Evolutionary conservation across 2,797 vertebrate genomes (phyloP).

Genomic region (Pipistrellus kuhlii): DNA sequence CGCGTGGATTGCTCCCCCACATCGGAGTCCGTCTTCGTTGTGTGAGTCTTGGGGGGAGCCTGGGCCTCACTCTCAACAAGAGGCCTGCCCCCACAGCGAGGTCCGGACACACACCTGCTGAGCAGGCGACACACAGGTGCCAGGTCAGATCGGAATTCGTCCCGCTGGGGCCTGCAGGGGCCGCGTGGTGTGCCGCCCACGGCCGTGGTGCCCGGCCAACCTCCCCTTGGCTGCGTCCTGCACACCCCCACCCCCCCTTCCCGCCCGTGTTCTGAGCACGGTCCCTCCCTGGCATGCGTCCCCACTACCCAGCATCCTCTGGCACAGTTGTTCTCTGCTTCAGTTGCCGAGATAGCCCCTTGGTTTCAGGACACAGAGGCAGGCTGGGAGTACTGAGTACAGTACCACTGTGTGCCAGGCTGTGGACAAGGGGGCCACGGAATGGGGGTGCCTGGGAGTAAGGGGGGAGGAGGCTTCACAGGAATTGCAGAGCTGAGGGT

Average conservation of each 20-base stretch:
- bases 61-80: background rate
- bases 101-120: background rate
- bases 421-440: background rate
- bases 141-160: background rate
- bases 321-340: background rate
- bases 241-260: background rate
- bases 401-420: background rate
- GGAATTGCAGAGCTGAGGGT: background rate
- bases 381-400: no score
- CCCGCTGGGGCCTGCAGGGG: background rate
- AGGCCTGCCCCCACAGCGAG: background rate
- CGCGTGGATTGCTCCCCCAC: background rate
- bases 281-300: background rate
- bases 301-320: no score
- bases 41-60: background rate
- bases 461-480: background rate
- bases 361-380: background rate
- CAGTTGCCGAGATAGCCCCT: background rate
- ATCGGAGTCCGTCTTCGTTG: background rate
- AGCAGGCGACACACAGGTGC: background rate
- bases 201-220: fast-evolving
- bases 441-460: background rate
- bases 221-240: background rate
- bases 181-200: fast-evolving
- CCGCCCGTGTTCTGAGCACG: background rate